Evolutionary conservation across 2,888 invertebrate species (phyloP).

Genomic region (Antheraea assamensis): DNA sequence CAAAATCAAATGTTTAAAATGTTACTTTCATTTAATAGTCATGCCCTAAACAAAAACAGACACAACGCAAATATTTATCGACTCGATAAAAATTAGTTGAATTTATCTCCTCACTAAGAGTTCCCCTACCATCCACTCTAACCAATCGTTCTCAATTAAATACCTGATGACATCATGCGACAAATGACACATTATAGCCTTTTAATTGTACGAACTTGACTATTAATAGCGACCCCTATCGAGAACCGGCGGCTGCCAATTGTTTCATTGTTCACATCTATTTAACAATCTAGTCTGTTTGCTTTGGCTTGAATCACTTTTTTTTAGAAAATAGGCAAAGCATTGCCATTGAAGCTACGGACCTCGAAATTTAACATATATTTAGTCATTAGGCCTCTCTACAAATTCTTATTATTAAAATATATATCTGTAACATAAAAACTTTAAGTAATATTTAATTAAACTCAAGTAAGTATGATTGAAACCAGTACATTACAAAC

Average conservation of each 20-base stretch:
- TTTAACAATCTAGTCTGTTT: conserved; percentile 28
- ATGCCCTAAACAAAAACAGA: not conserved
- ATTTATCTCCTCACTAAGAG: not conserved
- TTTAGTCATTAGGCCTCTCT: not conserved
- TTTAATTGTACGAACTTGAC: conserved; percentile 55
- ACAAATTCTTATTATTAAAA: not conserved
- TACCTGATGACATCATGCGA: conserved; percentile 32
- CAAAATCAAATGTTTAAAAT: too few relatives aligned
- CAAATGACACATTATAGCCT: conserved; percentile 44
- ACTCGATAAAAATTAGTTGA: conserved; percentile 11
- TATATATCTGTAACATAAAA: not conserved
- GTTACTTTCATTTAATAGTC: too few relatives aligned
- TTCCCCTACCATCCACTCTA: conserved; percentile 17
- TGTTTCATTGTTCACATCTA: conserved; percentile 30
- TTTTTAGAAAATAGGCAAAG: not conserved
- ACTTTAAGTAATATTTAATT: not conserved
- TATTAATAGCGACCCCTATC: conserved; percentile 52
- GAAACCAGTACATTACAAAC: not conserved
- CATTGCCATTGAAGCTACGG: not conserved
- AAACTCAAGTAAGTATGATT: not conserved
- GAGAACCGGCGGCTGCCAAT: conserved; percentile 29
- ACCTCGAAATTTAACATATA: not conserved
- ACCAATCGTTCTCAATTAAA: conserved; percentile 30
- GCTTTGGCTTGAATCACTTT: not conserved
- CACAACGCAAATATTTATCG: conserved; percentile 24